Evolutionary conservation across 2,797 vertebrate genomes (phyloP).

Genomic region (Thamnophis elegans): DNA sequence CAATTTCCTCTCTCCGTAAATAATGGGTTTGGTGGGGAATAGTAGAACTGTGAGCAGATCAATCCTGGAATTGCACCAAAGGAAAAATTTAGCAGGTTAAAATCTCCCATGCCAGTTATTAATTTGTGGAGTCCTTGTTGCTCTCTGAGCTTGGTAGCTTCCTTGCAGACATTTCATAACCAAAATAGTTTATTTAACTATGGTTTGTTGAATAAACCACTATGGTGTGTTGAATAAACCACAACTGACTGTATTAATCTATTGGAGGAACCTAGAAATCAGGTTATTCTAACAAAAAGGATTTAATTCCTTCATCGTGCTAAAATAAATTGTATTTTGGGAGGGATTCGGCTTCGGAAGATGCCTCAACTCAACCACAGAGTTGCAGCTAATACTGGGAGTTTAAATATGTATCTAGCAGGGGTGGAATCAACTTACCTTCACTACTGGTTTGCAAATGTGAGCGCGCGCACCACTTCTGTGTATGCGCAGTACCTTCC

Average conservation of each 20-base stretch:
- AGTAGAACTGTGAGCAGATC: no score
- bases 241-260: background rate
- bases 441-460: no score
- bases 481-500: no score
- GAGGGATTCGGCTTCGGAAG: background rate
- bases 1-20: background rate
- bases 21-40: background rate
- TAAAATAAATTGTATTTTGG: background rate
- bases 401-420: background rate
- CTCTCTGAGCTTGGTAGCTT: no score
- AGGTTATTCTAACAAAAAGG: background rate
- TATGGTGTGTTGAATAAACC: background rate
- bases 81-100: no score
- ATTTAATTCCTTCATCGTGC: background rate
- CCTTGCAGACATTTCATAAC: no score
- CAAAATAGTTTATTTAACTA: background rate
- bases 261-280: background rate
- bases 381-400: background rate
- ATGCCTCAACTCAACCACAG: background rate
- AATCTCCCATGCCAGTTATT: no score
- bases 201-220: no score
- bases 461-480: no score
- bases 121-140: no score
- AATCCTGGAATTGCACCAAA: no score
- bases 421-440: no score